Conservation (phyloP, 2,113 vertebrate species). For the Stictonetta naevosa region DNA sequence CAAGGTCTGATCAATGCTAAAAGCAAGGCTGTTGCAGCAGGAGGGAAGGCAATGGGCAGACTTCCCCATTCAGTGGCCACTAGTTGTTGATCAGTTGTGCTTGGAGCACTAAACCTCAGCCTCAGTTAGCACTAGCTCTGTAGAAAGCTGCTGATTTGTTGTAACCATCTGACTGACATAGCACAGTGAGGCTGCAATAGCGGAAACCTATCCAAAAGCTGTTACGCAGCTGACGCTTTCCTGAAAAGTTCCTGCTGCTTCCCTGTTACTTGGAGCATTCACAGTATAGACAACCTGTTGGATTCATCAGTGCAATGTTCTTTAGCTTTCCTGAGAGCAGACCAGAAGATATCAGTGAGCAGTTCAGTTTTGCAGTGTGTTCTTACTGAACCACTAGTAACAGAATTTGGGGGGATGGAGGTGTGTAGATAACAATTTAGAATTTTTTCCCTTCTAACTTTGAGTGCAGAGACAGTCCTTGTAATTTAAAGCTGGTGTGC, state of each 20-base stretch:
- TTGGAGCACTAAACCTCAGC: background rate
- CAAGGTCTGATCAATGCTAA: background rate
- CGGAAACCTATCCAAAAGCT: background rate
- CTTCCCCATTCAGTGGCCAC: fast-evolving
- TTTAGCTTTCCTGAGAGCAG: background rate
- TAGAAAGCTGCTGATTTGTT: background rate
- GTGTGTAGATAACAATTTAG: background rate
- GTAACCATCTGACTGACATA: fast-evolving
- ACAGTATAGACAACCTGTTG: background rate
- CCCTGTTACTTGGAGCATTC: background rate
- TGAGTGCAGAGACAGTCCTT: background rate
- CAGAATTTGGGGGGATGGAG: background rate
- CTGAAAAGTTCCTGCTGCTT: background rate
- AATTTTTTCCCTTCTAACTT: background rate
- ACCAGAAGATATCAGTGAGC: background rate
- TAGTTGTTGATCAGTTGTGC: background rate
- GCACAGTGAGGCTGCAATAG: background rate
- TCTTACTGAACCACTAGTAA: background rate
- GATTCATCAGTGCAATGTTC: background rate
- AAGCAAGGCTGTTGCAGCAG: background rate
- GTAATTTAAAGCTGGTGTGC: background rate
- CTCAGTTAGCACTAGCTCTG: background rate
- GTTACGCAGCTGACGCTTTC: background rate
- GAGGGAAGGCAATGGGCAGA: background rate
- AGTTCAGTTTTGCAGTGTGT: background rate